Evolutionary conservation across 1,140 invertebrate species (phyloP), one percentile per base, ranked within the genome.

Genomic region (Dryas iulia): DNA sequence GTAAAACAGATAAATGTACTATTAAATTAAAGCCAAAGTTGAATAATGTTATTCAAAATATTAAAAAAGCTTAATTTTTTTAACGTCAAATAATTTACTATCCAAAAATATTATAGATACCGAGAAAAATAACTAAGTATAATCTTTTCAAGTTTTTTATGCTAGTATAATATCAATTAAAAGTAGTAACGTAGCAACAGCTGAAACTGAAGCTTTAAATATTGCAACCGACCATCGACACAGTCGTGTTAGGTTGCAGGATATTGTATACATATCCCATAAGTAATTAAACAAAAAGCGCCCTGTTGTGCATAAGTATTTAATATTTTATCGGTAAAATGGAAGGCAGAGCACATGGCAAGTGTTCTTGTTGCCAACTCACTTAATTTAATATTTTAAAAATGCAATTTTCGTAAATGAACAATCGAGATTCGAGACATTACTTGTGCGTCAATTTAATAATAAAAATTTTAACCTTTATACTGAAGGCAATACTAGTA

Each of bases 321-420:
- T 53, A 74, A 68, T 81, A 81, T 86, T 84, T 86, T 76, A 79
- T 75, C 73, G 81, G 75, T 71, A 75, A 81, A 76, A 81, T 79
- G 77, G 71, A 79, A 57, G 66, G 60, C 74, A 77, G 72, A 81
- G 73, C 62, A 53, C 60, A 61, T 33, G 33, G 73, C 33, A 75
- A 62, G 25, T 28, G 59, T 62, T 28, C 10, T 53, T 62, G 59
- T 62, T 26, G 39, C 30, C 24, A 28, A 53, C 24, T 61, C 47
- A 35, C 31, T 61, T 39, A 52, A 68, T 61, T 59, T n/a, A 59
- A 53, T 60, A 21, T 59, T 67, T 66, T 60, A 26, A 54, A 57
- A 61, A 11, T 61, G 47, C 23, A 24, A 62, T 52, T 62, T 52
- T 52, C n/a, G 3, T 59, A 59, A 59, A 59, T 59, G 28, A 33